Base-by-base conservation (phyloP, 2,113 vertebrate species). In the Silurus meridionalis region DNA sequence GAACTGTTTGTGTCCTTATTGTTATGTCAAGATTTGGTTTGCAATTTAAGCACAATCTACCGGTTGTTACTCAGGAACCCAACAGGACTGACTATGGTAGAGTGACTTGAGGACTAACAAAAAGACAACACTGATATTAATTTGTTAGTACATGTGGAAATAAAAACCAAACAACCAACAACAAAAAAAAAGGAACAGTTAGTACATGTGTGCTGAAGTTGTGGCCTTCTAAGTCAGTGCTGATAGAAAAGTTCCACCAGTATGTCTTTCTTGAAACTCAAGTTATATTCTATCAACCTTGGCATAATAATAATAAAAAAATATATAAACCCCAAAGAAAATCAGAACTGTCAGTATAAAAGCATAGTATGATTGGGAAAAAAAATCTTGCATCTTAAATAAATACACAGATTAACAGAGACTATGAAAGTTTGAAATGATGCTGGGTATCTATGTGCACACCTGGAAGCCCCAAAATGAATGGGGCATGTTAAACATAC, bases 131-230 rank as follows among this genome's bases (percentile, higher is more conserved):
- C 8, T 19, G 46, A 37, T 52, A 83, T 74, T 46, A 21, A 91
- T 83, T 89, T 90, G 84, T 75, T 86, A 87, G 88, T 85, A 90
- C 89, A 92, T 48, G 88, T 25, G 92, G 84, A 90, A 83, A 37
- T 37, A 2, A 77, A 88, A 71, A 91, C 61, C 8, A 57, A 13
- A 0, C 55, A 57, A 57, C 8, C 0, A 13, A 57, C 53, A 6
- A 52, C 53, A 53, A 88, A 87, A 90, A 82, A 88, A 90, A 90
- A 83, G 88, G 90, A 83, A 89, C 87, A 85, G 83, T 89, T 92
- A 94, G 92, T 94, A 94, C 93, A 93, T 91, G 80, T 91, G 91
- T 93, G 90, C 91, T 91, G 90, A 94, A 93, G 92, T 91, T 66
- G 52, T 72, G 92, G 90, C 88, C 91, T 85, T 91, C 80, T 91